Conservation (phyloP, 1,140 invertebrate species). For the Microplitis demolitor region DNA sequence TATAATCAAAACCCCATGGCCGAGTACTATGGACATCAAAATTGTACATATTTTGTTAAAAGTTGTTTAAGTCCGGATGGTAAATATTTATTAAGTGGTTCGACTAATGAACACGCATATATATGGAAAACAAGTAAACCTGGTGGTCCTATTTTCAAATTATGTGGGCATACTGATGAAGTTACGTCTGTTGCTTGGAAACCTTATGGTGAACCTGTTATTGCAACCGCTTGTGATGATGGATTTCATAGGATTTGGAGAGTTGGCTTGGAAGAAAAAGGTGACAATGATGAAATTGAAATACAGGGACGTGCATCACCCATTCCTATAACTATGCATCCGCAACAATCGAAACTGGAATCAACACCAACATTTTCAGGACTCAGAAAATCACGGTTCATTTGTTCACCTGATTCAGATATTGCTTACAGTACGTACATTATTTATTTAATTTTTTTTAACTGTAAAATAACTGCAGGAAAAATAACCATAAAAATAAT, state of each 20-base stretch:
- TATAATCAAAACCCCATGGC: slow-evolving; percentile 69
- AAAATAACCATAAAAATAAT: neutral
- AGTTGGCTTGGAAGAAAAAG: slow-evolving; percentile 64
- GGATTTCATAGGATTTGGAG: slow-evolving; percentile 77
- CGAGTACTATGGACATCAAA: slow-evolving; percentile 70
- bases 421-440: slow-evolving; percentile 35
- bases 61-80: slow-evolving; percentile 79
- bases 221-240: slow-evolving; percentile 84
- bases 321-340: slow-evolving; percentile 37
- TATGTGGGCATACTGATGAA: slow-evolving; percentile 79
- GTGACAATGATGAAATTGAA: slow-evolving; percentile 57
- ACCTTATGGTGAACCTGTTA: slow-evolving; percentile 57
- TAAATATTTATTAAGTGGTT: slow-evolving; percentile 80
- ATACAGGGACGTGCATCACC: slow-evolving; percentile 64
- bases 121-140: slow-evolving; percentile 76
- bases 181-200: slow-evolving; percentile 86
- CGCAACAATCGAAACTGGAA: slow-evolving; percentile 36
- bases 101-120: slow-evolving; percentile 81
- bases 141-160: slow-evolving; percentile 69
- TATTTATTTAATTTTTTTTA: slow-evolving; percentile 12
- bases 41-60: slow-evolving; percentile 83
- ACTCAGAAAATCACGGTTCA: slow-evolving; percentile 8
- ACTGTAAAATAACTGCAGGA: neutral
- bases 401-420: neutral
- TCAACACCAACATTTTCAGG: slow-evolving; percentile 43